Evolutionary conservation across 2,888 invertebrate genomes (phyloP).

Genomic region (Netelia fuscicornis): DNA sequence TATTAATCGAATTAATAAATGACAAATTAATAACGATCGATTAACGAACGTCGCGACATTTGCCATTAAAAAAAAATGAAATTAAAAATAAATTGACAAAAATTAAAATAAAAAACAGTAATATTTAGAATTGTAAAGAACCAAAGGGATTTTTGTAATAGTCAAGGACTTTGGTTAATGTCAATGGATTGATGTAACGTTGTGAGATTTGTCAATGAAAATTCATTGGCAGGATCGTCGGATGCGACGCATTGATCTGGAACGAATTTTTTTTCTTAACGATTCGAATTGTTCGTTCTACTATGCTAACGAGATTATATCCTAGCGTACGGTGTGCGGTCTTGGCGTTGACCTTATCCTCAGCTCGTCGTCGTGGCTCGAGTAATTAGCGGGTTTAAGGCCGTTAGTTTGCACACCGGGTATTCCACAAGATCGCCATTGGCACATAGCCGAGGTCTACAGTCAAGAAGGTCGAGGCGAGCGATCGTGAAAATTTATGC

Average conservation of each 20-base stretch:
- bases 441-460: background rate
- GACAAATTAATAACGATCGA: background rate
- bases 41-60: too few relatives aligned
- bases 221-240: background rate
- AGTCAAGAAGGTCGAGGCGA: slow-evolving; percentile 22
- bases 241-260: slow-evolving; percentile 43
- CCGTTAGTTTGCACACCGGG: slow-evolving; percentile 12
- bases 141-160: too few relatives aligned
- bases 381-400: slow-evolving; percentile 64
- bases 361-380: slow-evolving; percentile 33
- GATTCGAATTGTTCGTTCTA: slow-evolving; percentile 41
- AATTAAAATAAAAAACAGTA: too few relatives aligned
- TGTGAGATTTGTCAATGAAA: background rate
- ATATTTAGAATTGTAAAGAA: too few relatives aligned
- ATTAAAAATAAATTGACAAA: too few relatives aligned
- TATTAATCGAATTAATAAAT: background rate
- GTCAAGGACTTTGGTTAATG: background rate
- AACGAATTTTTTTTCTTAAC: slow-evolving; percentile 21
- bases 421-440: background rate
- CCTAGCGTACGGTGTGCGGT: slow-evolving; percentile 37
- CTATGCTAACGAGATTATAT: slow-evolving; percentile 47
- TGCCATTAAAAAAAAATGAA: too few relatives aligned
- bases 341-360: slow-evolving; percentile 67
- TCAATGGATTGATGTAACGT: background rate
- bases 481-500: slow-evolving; percentile 47